Evolutionary conservation across 2,797 vertebrate species (phyloP), one percentile per base, ranked within the genome.

Genomic region (Pseudochromis fuscus): DNA sequence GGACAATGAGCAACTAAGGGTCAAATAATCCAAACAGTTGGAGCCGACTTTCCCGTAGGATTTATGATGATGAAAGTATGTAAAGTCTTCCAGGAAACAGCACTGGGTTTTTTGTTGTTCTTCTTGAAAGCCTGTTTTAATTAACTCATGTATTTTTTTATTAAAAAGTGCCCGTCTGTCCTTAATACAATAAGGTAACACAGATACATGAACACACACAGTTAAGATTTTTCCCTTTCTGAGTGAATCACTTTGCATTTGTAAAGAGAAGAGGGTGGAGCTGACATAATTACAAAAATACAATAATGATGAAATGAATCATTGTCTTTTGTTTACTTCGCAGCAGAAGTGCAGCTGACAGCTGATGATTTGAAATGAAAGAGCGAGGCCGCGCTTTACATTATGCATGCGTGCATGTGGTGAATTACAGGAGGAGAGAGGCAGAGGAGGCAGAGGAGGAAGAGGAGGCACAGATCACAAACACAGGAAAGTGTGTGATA

Each of bases 301-400:
- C 25, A 37, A 67, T 57, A 4, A 59, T 49, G 35, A 79, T 18
- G 30, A 40, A 63, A 74, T 63, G 3, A 67, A 68, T 58, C 31
- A 50, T 79, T 35, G 68, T 42, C n/a, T 15, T 62, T 46, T 72
- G 59, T 78, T 83, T 73, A 56, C 70, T 58, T 42, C 31, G 10
- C 46, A 18, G 42, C 45, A 55, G 40, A 27, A 44, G 67, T 38
- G 37, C 62, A 61, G 30, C 28, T 58, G 31, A 8, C 3, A 3
- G 7, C 8, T 15, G 3, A 3, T n/a, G 4, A 37, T 73, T 60
- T 53, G 42, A 61, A 51, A 2, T 12, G 45, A 46, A 25, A 23
- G n/a, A 38, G 48, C 0, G 0, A 72, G 28, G 28, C 60, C 8
- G 0, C 13, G 19, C 63, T 70, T 71, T 49, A 55, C 44, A 55